phyloP scores from a whole-genome alignment of 2,797 vertebrate genomes.

The Rallus crepitans region DNA sequence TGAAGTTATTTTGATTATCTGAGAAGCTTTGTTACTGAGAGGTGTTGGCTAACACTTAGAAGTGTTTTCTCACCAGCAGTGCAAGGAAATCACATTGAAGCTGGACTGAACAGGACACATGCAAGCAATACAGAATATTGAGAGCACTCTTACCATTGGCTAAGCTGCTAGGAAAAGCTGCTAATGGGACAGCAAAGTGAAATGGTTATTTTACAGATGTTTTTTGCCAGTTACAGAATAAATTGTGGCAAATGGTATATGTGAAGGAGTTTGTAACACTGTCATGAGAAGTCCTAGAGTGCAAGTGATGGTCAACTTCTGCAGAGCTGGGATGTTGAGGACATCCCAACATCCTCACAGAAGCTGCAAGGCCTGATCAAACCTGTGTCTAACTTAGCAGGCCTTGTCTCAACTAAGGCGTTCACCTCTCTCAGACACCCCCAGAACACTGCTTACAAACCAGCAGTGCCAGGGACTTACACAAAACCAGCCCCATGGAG shows the following conservation, averaged over 20 bases:
- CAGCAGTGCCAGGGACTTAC: not conserved
- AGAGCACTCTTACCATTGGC: not conserved
- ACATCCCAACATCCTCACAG: not conserved
- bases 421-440: not conserved
- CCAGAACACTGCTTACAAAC: not conserved
- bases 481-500: not conserved
- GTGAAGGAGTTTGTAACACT: not conserved
- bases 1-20: not conserved
- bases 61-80: not conserved
- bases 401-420: not conserved
- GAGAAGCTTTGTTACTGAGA: not conserved
- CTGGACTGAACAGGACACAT: not conserved
- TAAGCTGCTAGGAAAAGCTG: not conserved
- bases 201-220: not conserved
- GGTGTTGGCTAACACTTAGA: not conserved
- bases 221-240: not conserved
- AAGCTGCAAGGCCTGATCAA: not conserved
- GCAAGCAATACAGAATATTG: not conserved
- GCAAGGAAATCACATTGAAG: not conserved
- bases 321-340: not conserved
- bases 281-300: not conserved
- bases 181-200: not conserved
- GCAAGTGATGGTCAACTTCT: not conserved
- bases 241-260: rapidly evolving
- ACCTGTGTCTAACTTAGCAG: not conserved